Evolutionary conservation across 2,113 vertebrate species (phyloP), one percentile per base, ranked within the genome.

Genomic region (Tonatia bakeri): DNA sequence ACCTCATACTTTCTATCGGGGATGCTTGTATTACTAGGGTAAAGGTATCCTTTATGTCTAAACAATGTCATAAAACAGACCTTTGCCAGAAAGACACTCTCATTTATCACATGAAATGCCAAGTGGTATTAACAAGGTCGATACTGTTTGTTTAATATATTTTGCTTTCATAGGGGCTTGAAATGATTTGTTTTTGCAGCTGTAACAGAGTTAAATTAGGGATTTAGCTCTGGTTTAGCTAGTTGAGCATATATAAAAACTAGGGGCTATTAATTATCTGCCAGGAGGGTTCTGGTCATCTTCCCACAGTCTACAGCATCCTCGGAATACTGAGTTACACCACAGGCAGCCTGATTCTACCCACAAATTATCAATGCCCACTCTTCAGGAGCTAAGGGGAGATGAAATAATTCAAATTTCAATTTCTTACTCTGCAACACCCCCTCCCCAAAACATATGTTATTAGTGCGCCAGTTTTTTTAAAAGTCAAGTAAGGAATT

Each of bases 181-280:
- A 96, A 97, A 97, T 96, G 94, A 97, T 97, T 97, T 98, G 96
- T 97, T 98, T 98, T 97, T 96, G 94, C 96, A 98, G 97, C 95
- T 97, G 96, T 97, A 97, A 95, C 72, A 43, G 83, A 96, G 92
- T 97, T 94, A 97, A 97, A 96, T 95, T 95, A 96, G 95, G 96
- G 97, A 94, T 95, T 97, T 97, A 96, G 92, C 85, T 95, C 96
- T 85, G 75, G 96, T 45, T 95, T 93, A 90, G 94, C 72, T 82
- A 88, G 92, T 40, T 96, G 92, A 95, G 91, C 88, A 97, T 94
- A 96, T 86, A 96, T 86, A 95, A 97, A 72, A 95, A 97, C 67
- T 61, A 95, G 72, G 52, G 43, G 87, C 90, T 95, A 96, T 97
- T 97, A 96, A 97, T 97, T 95, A 95, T 91, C 84, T 92, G 84